Percentiles rank a stretch among this genome's conserved stretches.
Conservation (phyloP, 2,888 invertebrate genomes). For the Deilephila elpenor region DNA sequence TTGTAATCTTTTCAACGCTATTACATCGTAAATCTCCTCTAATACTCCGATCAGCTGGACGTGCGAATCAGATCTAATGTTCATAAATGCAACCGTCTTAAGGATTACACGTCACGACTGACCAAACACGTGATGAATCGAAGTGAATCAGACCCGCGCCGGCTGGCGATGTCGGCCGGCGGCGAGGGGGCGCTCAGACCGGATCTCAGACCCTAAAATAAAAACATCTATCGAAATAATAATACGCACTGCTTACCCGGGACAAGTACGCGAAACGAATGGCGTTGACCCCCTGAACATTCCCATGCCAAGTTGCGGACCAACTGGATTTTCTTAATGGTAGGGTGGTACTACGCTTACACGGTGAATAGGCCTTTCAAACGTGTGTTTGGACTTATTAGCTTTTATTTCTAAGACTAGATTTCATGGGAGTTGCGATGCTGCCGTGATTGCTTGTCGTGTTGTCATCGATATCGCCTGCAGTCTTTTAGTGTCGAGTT, state of each 20-base stretch:
- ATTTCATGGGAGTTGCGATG: slow-evolving; percentile 65
- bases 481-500: not conserved
- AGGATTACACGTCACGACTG: slow-evolving; percentile 31
- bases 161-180: slow-evolving; percentile 60
- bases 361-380: slow-evolving; percentile 76
- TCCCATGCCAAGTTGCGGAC: slow-evolving; percentile 75
- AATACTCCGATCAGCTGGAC: not conserved
- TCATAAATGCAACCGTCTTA: slow-evolving; percentile 32
- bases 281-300: slow-evolving; percentile 83
- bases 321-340: slow-evolving; percentile 80
- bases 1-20: too few relatives aligned
- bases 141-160: slow-evolving; percentile 52
- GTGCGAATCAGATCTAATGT: not conserved
- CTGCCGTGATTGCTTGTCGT: slow-evolving; percentile 37
- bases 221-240: slow-evolving; percentile 84
- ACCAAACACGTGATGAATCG: slow-evolving; percentile 33
- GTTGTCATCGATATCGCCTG: not conserved
- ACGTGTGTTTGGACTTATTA: slow-evolving; percentile 77
- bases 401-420: slow-evolving; percentile 78
- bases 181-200: slow-evolving; percentile 81
- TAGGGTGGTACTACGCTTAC: slow-evolving; percentile 72
- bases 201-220: slow-evolving; percentile 83
- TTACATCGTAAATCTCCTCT: not conserved
- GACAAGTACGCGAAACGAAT: slow-evolving; percentile 82
- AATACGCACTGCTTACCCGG: slow-evolving; percentile 79